Evolutionary conservation across 2,888 invertebrate genomes (phyloP), one percentile per base, ranked within the genome.

Genomic region (Cistogaster globosa): DNA sequence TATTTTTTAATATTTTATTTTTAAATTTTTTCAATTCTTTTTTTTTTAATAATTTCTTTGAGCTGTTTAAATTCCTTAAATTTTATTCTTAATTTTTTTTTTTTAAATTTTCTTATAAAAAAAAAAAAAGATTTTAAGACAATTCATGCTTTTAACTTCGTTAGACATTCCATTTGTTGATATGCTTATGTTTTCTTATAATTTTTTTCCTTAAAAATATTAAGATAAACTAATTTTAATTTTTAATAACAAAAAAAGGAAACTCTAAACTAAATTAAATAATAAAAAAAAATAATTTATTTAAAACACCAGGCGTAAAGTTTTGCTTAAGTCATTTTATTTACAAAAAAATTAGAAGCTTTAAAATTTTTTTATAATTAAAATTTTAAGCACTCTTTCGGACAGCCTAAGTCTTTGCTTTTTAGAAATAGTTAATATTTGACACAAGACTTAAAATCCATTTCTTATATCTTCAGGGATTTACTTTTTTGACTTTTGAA

Each of bases 31-130:
- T 26, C 4, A 26, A 26, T 26, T 26, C 26, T 1, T 26, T 26
- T 53, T 51, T 69, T 57, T 69, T 60, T 36, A 42, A 48, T 55
- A 57, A 48, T 63, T 48, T 11, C 12, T 60, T 57, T 42, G n/a
- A n/a, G n/a, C n/a, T n/a, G n/a, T n/a, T n/a, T n/a, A n/a, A 62
- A 18, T 69, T 69, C 57, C 57, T 69, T 69, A 32, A 65, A 38
- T 22, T 48, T 26, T 12, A 48, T 36, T 58, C 32, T 32, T 26
- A 12, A 1, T 53, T 48, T 58, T 9, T 14, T 14, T 9, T 14
- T 14, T 32, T 58, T 67, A 36, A 11, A 22, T n/a, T 22, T 63
- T 1, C 38, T 16, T 45, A 38, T 38, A 8, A 7, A 38, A 45
- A 45, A 38, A 45, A 45, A 48, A 16, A 16, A 63, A 32, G 7